Conservation (phyloP, 2,888 invertebrate species). For the Hirtodrosophila confusa region DNA sequence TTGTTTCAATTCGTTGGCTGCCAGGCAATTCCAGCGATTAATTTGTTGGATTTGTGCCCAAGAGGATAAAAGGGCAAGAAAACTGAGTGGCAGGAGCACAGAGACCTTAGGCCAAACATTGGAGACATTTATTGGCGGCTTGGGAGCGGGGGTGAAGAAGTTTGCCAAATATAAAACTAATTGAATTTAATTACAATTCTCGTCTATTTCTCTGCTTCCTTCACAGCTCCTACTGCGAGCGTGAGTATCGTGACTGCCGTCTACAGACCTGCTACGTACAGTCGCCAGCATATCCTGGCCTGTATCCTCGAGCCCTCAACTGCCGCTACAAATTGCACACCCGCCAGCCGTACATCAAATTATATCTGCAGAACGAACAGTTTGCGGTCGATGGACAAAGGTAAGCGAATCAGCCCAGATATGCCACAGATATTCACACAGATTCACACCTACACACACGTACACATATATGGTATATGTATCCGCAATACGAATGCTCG, state of each 20-base stretch:
- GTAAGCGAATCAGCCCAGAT: slow-evolving; percentile 65
- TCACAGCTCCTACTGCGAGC: slow-evolving; percentile 92
- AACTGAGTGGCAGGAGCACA: neutral
- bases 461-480: neutral
- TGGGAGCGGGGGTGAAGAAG: neutral
- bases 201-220: slow-evolving; percentile 2
- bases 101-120: slow-evolving; percentile 12
- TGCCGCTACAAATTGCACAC: slow-evolving; percentile 96
- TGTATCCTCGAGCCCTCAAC: slow-evolving; percentile 95
- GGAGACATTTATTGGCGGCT: slow-evolving; percentile 42
- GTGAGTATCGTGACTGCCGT: slow-evolving; percentile 93
- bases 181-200: slow-evolving; percentile 50
- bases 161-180: slow-evolving; percentile 55
- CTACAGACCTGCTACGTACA: slow-evolving; percentile 97
- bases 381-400: slow-evolving; percentile 96
- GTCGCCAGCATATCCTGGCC: slow-evolving; percentile 96
- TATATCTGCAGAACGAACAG: slow-evolving; percentile 96
- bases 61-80: slow-evolving; percentile 2
- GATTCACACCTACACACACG: neutral
- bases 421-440: neutral
- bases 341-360: slow-evolving; percentile 93
- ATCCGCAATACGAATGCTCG: slow-evolving; percentile 1
- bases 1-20: slow-evolving; percentile 49
- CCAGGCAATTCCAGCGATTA: slow-evolving; percentile 59
- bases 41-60: slow-evolving; percentile 57